phyloP scores from a whole-genome alignment of 1,140 invertebrate species.

The Diplogasteroides magnus region DNA sequence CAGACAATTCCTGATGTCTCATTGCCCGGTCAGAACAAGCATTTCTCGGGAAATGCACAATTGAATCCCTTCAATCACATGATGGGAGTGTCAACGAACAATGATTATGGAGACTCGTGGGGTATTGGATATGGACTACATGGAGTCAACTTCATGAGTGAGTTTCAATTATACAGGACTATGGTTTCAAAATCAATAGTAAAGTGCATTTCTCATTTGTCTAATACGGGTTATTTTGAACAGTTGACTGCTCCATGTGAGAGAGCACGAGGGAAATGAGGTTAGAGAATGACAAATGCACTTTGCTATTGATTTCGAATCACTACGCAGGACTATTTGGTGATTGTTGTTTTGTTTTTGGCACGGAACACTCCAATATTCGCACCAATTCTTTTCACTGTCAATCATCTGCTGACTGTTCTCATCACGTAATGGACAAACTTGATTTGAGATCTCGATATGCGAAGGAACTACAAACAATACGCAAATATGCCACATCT shows the following conservation, averaged over 20 bases:
- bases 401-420: no score
- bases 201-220: no score
- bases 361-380: no score
- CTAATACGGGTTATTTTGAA: no score
- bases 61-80: constrained; percentile 29
- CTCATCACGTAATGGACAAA: background rate
- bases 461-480: constrained; percentile 22
- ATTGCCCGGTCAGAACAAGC: constrained; percentile 25
- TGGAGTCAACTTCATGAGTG: constrained; percentile 26
- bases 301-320: no score
- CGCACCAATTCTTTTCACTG: no score
- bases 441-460: constrained; percentile 16
- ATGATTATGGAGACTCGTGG: constrained; percentile 28
- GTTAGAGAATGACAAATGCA: no score
- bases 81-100: constrained; percentile 14
- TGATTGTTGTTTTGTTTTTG: no score
- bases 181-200: no score
- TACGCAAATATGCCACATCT: constrained; percentile 25
- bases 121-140: constrained; percentile 27
- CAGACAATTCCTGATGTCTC: constrained; percentile 28
- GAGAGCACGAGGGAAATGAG: no score
- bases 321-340: no score
- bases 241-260: no score
- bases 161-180: background rate
- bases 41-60: constrained; percentile 28